Evolutionary conservation across 1,140 invertebrate species (phyloP), one percentile per base, ranked within the genome.

Genomic region (Panagrolaimus sp.): DNA sequence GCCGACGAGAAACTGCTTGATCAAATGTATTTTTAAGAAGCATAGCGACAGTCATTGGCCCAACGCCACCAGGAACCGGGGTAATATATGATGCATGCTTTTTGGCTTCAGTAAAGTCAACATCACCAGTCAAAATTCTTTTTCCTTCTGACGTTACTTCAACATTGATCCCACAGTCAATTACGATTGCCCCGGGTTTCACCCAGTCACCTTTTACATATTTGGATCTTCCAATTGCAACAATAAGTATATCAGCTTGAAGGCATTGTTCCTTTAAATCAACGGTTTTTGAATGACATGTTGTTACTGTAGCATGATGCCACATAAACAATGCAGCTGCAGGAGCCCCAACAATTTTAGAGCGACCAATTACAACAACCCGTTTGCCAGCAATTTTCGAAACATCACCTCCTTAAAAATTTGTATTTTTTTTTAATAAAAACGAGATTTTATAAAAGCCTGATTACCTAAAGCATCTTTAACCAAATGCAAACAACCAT

Each of bases 31-130:
- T 98, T 77, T 90, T 89, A 88, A 98, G 91, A 9, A 98, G 85
- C 94, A 98, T 98, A 12, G 94, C 93, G 24, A 98, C 94, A 0
- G 94, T 97, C 92, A 98, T 96, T 9, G 94, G 94, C 0, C 95
- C 95, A 66, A 98, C 95, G 71, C 96, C 95, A 38, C 94, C 94
- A 12, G 96, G 96, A 21, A 99, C 96, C 1, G 96, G 96, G 28
- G 96, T 98, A 68, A 99, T 93, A 78, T 89, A 90, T 1, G 89
- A 89, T 9, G 94, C 93, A 62, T 91, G 88, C 70, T 89, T 84
- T 63, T 87, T 87, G 7, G 89, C 94, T 83, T 90, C 90, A 15
- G 87, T 86, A 85, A 89, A 98, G 58, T 89, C 90, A 15, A 98
- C 96, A 88, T 99, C 96, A 15, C 96, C 96, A 15, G 96, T 91